Evolutionary conservation across 2,888 invertebrate genomes (phyloP).

Genomic region (Macaria notata): DNA sequence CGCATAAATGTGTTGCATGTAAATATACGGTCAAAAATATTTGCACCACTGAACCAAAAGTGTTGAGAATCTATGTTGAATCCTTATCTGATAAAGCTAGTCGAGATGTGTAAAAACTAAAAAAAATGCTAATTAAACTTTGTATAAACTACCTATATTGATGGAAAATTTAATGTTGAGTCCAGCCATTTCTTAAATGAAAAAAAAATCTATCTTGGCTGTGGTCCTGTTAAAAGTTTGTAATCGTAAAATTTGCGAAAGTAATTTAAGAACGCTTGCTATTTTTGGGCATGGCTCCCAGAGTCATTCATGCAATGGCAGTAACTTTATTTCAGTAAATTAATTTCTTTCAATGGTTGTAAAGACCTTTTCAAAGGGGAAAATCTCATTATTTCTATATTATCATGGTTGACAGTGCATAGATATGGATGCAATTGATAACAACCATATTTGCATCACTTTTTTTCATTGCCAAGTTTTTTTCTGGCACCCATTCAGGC

Average conservation of each 20-base stretch:
- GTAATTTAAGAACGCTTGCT: constrained; percentile 13
- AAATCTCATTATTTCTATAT: no score
- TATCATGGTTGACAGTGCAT: no score
- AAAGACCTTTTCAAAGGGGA: no score
- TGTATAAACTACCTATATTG: constrained; percentile 15
- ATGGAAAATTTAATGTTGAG: constrained; percentile 10
- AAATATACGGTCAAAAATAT: constrained; percentile 3
- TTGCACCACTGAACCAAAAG: constrained; percentile 16
- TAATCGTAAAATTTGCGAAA: constrained; percentile 14
- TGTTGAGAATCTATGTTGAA: constrained; percentile 10
- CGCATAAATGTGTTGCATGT: constrained; percentile 12
- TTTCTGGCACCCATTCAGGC: no score
- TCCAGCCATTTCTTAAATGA: constrained; percentile 6
- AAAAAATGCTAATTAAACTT: constrained; percentile 30
- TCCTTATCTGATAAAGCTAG: constrained; percentile 22
- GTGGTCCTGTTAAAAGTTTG: constrained; percentile 7
- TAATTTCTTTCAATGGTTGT: background rate
- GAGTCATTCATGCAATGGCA: no score
- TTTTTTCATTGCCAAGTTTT: no score
- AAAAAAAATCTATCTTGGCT: constrained; percentile 7
- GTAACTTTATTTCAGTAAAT: no score
- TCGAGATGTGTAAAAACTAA: constrained; percentile 25
- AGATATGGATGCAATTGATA: no score
- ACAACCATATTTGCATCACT: no score
- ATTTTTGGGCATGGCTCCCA: constrained; percentile 4